Evolutionary conservation across 1,140 invertebrate species (phyloP), one percentile per base, ranked within the genome.

Genomic region (Drosophila subobscura): DNA sequence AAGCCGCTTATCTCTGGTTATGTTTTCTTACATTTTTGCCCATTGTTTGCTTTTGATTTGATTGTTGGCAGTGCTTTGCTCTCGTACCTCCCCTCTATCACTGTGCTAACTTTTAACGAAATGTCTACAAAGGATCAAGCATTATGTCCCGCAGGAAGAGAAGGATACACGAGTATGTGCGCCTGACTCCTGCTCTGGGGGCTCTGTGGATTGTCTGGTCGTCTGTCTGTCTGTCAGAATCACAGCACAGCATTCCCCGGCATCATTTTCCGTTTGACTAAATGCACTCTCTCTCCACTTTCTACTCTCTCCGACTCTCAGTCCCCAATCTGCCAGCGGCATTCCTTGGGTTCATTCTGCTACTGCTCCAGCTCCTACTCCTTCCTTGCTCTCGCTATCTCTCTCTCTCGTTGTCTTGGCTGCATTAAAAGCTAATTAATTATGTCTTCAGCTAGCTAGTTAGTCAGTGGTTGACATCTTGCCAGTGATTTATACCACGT

Each of bases 1-100:
- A 88, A 88, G 83, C 84, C 84, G 83, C 83, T 88, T 88, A 88
- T 88, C 83, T 88, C 80, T 88, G 83, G 84, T 88, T 88, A 88
- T 88, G 83, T 88, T 88, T 88, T 88, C 83, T 86, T 88, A 88
- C 83, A 88, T 88, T 86, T 85, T 83, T 85, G 84, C 80, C 80
- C 83, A 88, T 88, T 88, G 83, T 88, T 88, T 88, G 83, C 84
- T 83, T 88, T 88, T 88, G 83, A 88, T 88, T 88, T 88, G 83
- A 88, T 88, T 88, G 83, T 83, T 88, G 83, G 81, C 78, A 88
- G 83, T 79, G 73, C 77, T 50, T 55, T 33, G 42, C 22, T 25
- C 16, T 14, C 42, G 41, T 33, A 40, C 16, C 16, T 45, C 33
- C 8, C 29, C 25, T 27, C 25, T 27, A 27, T 5, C 76, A 61